Conservation (phyloP, 2,888 invertebrate genomes). For the Hirtodrosophila confusa region DNA sequence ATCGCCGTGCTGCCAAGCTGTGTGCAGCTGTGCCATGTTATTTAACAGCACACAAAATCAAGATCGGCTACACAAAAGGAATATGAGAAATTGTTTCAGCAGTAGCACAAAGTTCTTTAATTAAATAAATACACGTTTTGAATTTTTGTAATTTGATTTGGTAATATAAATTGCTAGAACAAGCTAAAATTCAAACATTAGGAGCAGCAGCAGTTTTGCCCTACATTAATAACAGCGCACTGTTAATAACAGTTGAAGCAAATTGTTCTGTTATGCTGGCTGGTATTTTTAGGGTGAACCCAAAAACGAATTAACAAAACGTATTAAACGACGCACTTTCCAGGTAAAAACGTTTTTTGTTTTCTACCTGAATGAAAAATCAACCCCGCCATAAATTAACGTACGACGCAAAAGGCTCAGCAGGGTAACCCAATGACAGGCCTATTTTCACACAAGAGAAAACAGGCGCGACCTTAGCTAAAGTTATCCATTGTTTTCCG, state of each 20-base stretch:
- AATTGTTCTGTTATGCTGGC: constrained; percentile 18
- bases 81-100: no score
- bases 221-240: constrained; percentile 6
- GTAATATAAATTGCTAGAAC: no score
- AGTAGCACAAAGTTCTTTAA: no score
- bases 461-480: constrained; percentile 65
- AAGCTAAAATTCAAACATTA: no score
- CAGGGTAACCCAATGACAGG: constrained; percentile 42
- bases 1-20: constrained; percentile 40
- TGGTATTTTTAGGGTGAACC: constrained; percentile 43
- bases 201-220: no score
- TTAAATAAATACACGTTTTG: no score
- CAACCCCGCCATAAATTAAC: constrained; percentile 73
- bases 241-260: constrained; percentile 21
- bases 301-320: constrained; percentile 9
- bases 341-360: constrained; percentile 50
- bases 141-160: no score
- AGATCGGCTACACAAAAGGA: no score
- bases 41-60: constrained; percentile 29
- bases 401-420: constrained; percentile 57
- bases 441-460: constrained; percentile 50
- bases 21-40: constrained; percentile 7
- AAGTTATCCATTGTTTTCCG: constrained; percentile 44
- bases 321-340: constrained; percentile 46
- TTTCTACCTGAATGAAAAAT: constrained; percentile 61